phyloP scores from a whole-genome alignment of 1,140 invertebrate species.

The Bathynomus jamesi region DNA sequence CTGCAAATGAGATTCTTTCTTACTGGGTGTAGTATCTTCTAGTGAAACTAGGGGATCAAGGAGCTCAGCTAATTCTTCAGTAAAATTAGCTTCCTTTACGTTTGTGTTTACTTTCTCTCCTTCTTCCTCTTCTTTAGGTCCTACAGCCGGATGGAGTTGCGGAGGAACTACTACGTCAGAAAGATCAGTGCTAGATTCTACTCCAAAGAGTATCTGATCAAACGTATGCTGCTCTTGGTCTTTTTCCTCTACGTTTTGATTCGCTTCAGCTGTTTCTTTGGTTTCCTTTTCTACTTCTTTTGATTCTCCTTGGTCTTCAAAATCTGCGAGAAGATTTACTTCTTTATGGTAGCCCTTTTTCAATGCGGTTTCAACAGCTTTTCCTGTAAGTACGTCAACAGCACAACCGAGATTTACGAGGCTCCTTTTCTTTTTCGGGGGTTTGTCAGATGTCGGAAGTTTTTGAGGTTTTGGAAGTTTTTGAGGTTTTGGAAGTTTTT shows the following conservation, averaged over 20 bases:
- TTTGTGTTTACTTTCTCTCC: not conserved
- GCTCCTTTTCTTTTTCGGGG: constrained; percentile 61
- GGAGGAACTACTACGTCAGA: constrained; percentile 20
- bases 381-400: constrained; percentile 71
- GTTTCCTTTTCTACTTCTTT: constrained; percentile 35
- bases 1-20: constrained; percentile 23
- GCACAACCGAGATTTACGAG: constrained; percentile 71
- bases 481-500: not conserved
- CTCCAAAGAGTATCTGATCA: constrained; percentile 29
- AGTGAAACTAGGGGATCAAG: not conserved
- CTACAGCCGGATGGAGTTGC: not conserved
- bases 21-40: not conserved
- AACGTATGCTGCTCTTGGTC: too few species aligned
- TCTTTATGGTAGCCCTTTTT: constrained; percentile 51
- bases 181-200: constrained; percentile 13
- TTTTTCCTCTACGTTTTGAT: constrained; percentile 38
- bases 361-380: constrained; percentile 53
- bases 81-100: too few species aligned
- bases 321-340: constrained; percentile 23
- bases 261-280: too few species aligned
- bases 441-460: too few species aligned
- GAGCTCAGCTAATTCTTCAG: not conserved
- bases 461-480: too few species aligned
- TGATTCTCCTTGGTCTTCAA: constrained; percentile 11
- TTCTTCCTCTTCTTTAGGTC: not conserved